Base-by-base conservation (phyloP, 2,113 vertebrate genomes). In the Hemichromis elongatus region DNA sequence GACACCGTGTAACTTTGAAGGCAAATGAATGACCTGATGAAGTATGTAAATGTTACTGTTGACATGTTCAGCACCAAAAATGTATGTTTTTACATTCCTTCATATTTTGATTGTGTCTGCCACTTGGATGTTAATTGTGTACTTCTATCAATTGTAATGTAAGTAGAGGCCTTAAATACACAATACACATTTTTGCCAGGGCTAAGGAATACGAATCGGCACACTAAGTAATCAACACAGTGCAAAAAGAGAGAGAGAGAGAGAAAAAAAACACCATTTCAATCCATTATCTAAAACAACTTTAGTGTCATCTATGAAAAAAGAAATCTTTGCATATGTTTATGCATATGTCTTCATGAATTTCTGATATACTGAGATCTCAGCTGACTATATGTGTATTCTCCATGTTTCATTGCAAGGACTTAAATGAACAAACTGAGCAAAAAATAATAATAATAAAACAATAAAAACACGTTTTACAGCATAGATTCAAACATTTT, bases 131-230 rank as follows among this genome's bases (percentile, higher is more conserved):
- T 87, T 84, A 45, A 81, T 57, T 37, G 68, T 89, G 30, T 90
- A 86, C 82, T 86, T 81, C 86, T 90, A 89, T 85, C 70, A 92
- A 88, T 83, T 91, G 88, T 90, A 93, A 93, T 88, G 91, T 91
- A 92, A 92, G 91, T 93, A 93, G 92, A 93, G 92, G 94, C 94
- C 94, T 95, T 95, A 93, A 93, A 94, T 80, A 82, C 85, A 88
- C 45, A 5, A 86, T 77, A 52, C 73, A 85, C 81, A 85, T 89
- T 86, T 61, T 84, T 66, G 89, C 88, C 92, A 94, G 94, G 92
- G 88, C 90, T 89, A 90, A 86, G 84, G 89, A 91, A 86, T 82
- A 89, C 84, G 79, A 91, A 92, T 45, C 84, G 87, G 93, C 92
- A 83, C 66, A 14, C 57, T 19, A 92, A 80, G 50, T 66, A 78